A percentile compares a stretch with the other conserved stretches of the same genome.
These are phyloP conservation scores for Fregetta grallaria DNA, from an alignment of 2,113 vertebrate genomes.

Conservation along the genomic window DNA sequence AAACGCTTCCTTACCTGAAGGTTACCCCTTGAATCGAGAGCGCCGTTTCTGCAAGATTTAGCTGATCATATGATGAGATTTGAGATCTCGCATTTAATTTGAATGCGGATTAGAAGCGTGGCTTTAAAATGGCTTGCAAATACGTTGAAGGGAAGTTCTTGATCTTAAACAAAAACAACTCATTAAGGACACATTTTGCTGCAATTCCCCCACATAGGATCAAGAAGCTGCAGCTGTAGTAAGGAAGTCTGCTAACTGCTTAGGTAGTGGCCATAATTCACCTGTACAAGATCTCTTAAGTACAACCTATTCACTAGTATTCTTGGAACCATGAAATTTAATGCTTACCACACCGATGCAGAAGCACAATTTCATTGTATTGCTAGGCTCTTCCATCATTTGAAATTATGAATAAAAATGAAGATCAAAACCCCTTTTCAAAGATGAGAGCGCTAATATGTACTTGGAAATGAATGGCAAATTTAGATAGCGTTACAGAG, in stretches of 20 bases:
- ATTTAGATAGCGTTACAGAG: neutral
- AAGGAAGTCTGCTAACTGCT: neutral
- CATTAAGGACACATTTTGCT: neutral
- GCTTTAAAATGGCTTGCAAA: neutral
- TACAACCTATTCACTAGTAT: accelerated
- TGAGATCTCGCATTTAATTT: neutral
- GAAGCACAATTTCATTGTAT: neutral
- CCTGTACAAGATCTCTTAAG: neutral
- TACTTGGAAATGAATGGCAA: neutral
- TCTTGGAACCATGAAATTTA: neutral
- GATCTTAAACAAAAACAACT: neutral
- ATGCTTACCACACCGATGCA: neutral
- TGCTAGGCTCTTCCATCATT: neutral
- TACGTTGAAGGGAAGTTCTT: neutral
- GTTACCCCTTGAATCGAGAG: neutral
- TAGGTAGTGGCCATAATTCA: neutral
- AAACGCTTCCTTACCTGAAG: conserved; percentile 30
- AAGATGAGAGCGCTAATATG: accelerated
- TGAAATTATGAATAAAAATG: neutral
- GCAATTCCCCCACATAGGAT: neutral
- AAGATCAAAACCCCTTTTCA: neutral
- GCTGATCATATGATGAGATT: neutral
- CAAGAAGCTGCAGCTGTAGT: neutral
- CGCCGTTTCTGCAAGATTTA: neutral
- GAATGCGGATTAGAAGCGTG: neutral